These are phyloP conservation scores for Phocoena sinus DNA, from an alignment of 2,113 vertebrate species.

Conservation along the genomic window DNA sequence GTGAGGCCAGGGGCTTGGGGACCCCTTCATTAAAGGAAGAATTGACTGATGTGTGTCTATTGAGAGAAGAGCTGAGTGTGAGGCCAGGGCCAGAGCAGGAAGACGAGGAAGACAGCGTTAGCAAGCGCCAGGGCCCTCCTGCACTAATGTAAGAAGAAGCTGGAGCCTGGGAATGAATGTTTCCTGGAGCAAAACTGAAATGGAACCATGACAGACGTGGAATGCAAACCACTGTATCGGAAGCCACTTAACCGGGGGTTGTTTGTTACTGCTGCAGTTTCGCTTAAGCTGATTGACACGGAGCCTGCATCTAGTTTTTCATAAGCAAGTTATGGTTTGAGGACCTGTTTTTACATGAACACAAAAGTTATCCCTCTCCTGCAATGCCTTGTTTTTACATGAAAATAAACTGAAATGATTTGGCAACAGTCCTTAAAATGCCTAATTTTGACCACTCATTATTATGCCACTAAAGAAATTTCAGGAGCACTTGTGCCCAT, in stretches of 20 bases:
- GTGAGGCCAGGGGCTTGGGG: no score
- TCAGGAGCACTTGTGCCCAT: neutral
- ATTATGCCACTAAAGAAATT: neutral
- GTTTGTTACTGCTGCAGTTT: neutral
- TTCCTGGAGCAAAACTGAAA: neutral
- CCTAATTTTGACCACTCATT: neutral
- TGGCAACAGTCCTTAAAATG: neutral
- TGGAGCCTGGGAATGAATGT: neutral
- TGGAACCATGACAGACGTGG: neutral
- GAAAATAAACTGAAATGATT: conserved; percentile 1
- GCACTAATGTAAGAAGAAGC: neutral
- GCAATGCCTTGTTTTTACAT: neutral
- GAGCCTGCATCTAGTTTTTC: neutral
- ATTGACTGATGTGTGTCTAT: neutral
- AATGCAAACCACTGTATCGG: neutral
- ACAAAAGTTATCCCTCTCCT: neutral
- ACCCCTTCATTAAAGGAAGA: neutral
- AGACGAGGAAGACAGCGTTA: neutral
- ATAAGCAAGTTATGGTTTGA: neutral
- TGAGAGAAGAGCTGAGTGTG: neutral
- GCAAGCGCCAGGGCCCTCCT: neutral
- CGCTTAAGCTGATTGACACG: neutral
- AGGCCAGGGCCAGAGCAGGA: neutral
- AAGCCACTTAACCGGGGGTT: neutral
- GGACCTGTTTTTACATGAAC: neutral